Base-by-base conservation (phyloP, 2,113 vertebrate species). In the Ictalurus punctatus region DNA sequence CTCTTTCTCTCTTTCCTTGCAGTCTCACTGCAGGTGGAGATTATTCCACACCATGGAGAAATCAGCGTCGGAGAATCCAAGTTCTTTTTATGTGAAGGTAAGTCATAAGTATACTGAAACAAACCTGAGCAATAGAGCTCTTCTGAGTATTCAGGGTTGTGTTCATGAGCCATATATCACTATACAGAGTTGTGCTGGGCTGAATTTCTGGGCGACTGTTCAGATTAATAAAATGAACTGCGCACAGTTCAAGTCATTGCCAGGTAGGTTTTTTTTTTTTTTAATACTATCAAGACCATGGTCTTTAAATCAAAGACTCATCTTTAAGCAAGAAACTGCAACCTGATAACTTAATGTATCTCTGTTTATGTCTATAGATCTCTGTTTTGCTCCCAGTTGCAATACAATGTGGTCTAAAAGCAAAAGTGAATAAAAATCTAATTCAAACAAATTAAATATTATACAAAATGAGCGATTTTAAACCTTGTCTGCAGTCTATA, bases 41-140 rank as follows among this genome's bases (percentile, higher is more conserved):
- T 99, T 84, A 96, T 95, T 89, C 98, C 98, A n/a, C 92, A 95
- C 73, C 96, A 97, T 92, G 98, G 98, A 76, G 98, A 99, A 93
- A 98, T 99, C 96, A 98, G 97, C 74, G 96, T 99, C 2, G 98
- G 98, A 95, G 98, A 99, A 21, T 99, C 98, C 88, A 99, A 99
- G 83, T 99, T 99, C 95, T 99, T 99, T 96, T 91, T 98, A 91
- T 99, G 98, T 21, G 96, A 98, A 97, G 98, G 98, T 98, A 95
- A 93, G 94, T 85, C 52, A 54, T 61, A 44, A 83, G 69, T 86
- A 19, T 56, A 19, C 27, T 56, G 8, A 81, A 81, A 30, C 27
- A 79, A 52, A 79, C 13, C 23, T 14, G 9, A 48, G 23, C 34
- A 8, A 9, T 12, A 7, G 17, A 1, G 37, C 6, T 52, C 44